Conservation (phyloP, 1,140 invertebrate species). For the Cydia strobilella region DNA sequence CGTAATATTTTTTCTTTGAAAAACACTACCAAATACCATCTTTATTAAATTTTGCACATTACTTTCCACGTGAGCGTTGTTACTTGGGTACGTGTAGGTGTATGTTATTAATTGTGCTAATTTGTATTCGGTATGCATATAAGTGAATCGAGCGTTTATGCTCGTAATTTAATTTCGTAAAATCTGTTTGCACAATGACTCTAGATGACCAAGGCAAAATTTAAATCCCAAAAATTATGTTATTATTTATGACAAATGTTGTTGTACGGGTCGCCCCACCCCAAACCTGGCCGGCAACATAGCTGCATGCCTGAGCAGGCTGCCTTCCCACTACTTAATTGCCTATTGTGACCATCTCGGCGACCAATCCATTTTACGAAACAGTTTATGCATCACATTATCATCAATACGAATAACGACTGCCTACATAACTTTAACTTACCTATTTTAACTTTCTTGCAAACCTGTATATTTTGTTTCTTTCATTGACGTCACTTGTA, state of each 20-base stretch:
- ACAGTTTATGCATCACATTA: conserved; percentile 36
- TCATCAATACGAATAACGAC: background rate
- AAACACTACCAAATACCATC: background rate
- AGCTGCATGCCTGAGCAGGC: conserved; percentile 26
- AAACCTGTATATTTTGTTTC: conserved; percentile 2
- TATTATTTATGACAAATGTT: background rate
- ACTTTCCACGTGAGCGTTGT: conserved; percentile 20
- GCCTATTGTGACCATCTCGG: conserved; percentile 52
- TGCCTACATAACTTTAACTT: background rate
- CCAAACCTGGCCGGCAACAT: conserved; percentile 35
- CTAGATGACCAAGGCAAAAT: background rate
- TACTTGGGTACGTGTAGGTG: background rate
- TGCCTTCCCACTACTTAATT: conserved; percentile 49
- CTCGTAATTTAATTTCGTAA: background rate
- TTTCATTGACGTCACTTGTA: conserved; percentile 23
- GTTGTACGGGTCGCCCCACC: background rate
- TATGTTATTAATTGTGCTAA: background rate
- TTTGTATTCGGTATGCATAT: background rate
- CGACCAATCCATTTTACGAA: conserved; percentile 40
- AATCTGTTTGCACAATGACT: conserved; percentile 11
- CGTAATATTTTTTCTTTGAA: background rate
- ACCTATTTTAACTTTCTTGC: background rate
- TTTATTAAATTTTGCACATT: conserved; percentile 20
- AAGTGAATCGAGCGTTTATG: background rate
- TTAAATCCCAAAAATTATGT: background rate